Evolutionary conservation across 2,888 invertebrate species (phyloP), one percentile per base, ranked within the genome.

Genomic region (Digitonthophagus gazella): DNA sequence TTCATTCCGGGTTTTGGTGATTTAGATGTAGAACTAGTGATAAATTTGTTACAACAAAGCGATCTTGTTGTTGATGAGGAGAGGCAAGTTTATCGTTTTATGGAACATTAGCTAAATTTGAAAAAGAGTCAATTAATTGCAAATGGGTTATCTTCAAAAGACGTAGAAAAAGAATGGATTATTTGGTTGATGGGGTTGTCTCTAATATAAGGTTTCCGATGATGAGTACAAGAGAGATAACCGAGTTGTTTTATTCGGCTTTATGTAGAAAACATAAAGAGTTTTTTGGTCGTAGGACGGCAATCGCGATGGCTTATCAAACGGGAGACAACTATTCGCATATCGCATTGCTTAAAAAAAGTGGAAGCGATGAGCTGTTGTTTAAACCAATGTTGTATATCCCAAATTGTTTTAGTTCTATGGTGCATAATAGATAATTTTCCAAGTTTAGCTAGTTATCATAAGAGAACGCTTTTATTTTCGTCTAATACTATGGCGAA

Each of bases 301-400:
- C 93, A 0, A 90, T 93, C 64, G 95, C 94, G 3, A 93, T 96
- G 93, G 91, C 91, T 72, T 96, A 93, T 80, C 96, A 96, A 80
- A 91, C 92, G 16, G 93, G 93, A 5, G 91, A 91, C 76, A 85
- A 84, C 69, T 90, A 91, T 71, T 86, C 89, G 61, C 6, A 8
- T 8, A 86, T 93, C 0, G 80, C 84, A 5, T 88, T 89, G 73
- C 83, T 78, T 72, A 85, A 83, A 72, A 81, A 82, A 18, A 87
- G 87, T 0, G 88, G 87, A 63, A 86, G 86, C 6, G 91, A 89
- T 0, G 85, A 86, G 14, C 81, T 89, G 76, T 83, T 92, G 73
- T 94, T 95, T 80, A 93, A 92, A 0, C 96, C 97, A 0, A 88
- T 97, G 0, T 86, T 96, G 0, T 97, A 97, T 83, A 95, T 94